Evolutionary conservation across 1,140 invertebrate species (phyloP).

Genomic region (Cylas formicarius): DNA sequence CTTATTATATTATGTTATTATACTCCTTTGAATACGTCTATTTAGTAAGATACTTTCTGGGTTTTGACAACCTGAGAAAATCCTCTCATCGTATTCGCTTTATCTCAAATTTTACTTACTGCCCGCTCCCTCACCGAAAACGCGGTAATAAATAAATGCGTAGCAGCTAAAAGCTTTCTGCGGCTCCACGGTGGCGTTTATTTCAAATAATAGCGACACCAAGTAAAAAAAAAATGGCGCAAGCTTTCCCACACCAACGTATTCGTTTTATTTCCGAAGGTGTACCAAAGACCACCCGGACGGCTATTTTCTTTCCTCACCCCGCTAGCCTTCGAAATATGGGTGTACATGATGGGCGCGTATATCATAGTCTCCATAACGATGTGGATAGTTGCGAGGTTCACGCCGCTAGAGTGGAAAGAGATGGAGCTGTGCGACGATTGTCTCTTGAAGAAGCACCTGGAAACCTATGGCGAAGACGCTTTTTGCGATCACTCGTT

Average conservation of each 20-base stretch:
- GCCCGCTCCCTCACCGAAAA: no score
- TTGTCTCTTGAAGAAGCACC: conserved; percentile 28
- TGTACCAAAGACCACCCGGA: conserved; percentile 50
- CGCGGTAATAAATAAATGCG: background rate
- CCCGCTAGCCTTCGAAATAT: conserved; percentile 76
- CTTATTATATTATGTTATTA: no score
- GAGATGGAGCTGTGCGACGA: conserved; percentile 57
- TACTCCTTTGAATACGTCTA: no score
- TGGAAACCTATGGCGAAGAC: conserved; percentile 14
- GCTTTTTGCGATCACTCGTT: conserved; percentile 18
- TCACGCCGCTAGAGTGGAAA: conserved; percentile 74
- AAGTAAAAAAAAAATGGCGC: background rate
- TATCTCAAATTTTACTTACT: no score
- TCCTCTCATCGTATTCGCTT: no score
- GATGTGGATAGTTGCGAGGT: conserved; percentile 73
- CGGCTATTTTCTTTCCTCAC: conserved; percentile 80
- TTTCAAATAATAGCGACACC: background rate
- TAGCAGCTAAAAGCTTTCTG: no score
- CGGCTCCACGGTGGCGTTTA: no score
- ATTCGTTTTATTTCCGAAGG: conserved; percentile 22
- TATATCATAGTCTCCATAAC: conserved; percentile 71
- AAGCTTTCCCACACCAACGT: background rate
- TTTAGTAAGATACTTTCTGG: no score
- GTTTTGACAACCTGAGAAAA: no score
- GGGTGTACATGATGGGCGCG: conserved; percentile 67